Conservation (phyloP, 1,140 invertebrate genomes). For the Drosophila parvula region DNA sequence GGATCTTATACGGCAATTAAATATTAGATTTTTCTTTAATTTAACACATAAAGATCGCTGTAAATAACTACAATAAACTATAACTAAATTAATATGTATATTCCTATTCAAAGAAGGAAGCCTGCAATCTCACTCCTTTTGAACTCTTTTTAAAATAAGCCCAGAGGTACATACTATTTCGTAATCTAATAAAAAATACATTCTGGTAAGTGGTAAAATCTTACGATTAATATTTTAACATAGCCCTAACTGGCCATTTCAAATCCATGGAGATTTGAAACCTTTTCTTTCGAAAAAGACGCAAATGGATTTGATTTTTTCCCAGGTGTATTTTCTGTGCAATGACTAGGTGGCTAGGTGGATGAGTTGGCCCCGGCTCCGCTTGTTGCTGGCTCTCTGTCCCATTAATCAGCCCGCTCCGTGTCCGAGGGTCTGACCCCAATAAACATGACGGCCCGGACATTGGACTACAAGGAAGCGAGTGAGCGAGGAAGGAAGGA, state of each 20-base stretch:
- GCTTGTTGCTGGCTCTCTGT: constrained; percentile 33
- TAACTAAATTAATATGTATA: too few species aligned
- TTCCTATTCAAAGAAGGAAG: too few species aligned
- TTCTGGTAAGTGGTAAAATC: background rate
- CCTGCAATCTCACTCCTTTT: background rate
- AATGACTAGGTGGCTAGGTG: constrained; percentile 60
- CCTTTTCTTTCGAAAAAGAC: too few species aligned
- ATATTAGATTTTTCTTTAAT: background rate
- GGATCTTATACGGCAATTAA: background rate
- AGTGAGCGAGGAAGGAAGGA: constrained; percentile 8
- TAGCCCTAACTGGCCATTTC: background rate
- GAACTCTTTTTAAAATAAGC: too few species aligned
- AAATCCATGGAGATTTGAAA: background rate
- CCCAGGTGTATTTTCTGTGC: constrained; percentile 29
- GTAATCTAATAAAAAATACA: background rate
- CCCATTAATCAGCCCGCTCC: constrained; percentile 62
- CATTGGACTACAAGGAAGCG: constrained; percentile 44
- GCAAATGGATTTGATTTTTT: background rate
- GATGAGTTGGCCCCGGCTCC: constrained; percentile 26
- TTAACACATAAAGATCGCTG: too few species aligned
- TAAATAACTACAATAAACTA: too few species aligned
- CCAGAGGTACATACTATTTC: background rate
- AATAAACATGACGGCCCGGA: constrained; percentile 66
- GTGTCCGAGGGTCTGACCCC: constrained; percentile 57
- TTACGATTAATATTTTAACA: background rate